Base-by-base conservation (phyloP, 2,113 vertebrate species). In the Ophthalmotilapia sp. region DNA sequence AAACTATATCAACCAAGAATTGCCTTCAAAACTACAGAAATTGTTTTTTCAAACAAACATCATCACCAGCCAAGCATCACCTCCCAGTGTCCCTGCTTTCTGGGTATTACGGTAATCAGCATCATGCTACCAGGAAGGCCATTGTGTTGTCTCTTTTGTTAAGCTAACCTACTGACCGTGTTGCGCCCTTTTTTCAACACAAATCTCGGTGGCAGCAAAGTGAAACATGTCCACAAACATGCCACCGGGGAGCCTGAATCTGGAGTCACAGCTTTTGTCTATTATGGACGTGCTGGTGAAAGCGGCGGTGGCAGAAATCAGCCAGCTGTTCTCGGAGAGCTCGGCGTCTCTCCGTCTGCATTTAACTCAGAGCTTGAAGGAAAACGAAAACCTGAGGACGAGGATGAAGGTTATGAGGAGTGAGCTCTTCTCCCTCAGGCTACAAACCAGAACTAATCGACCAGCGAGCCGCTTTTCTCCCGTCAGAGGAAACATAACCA, bases 241-340 rank as follows among this genome's bases (percentile, higher is more conserved):
- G 94, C 55, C 91, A 12, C 42, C 89, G 54, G 80, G 85, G 19
- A 75, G 55, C 38, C 14, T 91, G 56, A 90, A 89, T 29, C 62
- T 96, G 68, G 95, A 95, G 92, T 88, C 94, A 1, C 95, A 96
- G 88, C 95, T 96, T 23, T 3, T 93, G 85, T 95, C 95, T 83
- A 93, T 96, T 4, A 96, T 96, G 95, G 95, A 95, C 88, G 94
- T 95, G 81, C 90, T 96, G 84, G 94, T 94, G 58, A 95, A 94
- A 13, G 89, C 95, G 36, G 95, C 95, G 36, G 95, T 94, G 26
- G 26, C 62, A 17, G 95, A 96, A 51, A 96, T 96, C 49, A 87
- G 86, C 12, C 93, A 96, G 89, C 87, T 96, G n/a, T 94, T 96
- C 86, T 94, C 93, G 38, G 94, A 95, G 89, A 93, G 83, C 91